phyloP scores from a whole-genome alignment of 2,888 invertebrate species.

The Oscheius sp. region DNA sequence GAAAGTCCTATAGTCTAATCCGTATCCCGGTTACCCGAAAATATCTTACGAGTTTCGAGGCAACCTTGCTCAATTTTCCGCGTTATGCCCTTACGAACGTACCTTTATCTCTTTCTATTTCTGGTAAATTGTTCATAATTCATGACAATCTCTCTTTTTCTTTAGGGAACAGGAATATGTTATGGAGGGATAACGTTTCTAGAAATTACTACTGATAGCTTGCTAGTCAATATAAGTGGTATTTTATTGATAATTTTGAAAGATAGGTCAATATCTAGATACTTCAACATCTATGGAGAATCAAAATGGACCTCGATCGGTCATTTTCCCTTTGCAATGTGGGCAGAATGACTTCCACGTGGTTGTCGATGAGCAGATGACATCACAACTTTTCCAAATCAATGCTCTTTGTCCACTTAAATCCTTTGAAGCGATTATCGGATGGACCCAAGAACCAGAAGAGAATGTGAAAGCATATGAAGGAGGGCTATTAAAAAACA shows the following conservation, averaged over 20 bases:
- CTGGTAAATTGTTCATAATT: background rate
- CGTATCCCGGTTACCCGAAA: slow-evolving; percentile 9
- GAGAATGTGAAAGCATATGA: too few relatives aligned
- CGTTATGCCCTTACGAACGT: background rate
- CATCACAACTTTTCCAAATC: background rate
- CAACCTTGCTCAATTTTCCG: background rate
- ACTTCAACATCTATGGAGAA: background rate
- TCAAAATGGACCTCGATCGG: background rate
- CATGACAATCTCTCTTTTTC: too few relatives aligned
- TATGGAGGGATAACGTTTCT: background rate
- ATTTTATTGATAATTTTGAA: background rate
- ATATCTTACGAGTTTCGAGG: background rate
- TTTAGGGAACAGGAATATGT: background rate
- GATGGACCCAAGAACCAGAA: too few relatives aligned
- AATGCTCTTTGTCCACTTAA: background rate
- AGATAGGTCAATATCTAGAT: background rate
- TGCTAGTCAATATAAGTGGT: background rate
- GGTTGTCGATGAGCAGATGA: background rate
- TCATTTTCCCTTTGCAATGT: background rate
- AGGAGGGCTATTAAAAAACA: too few relatives aligned
- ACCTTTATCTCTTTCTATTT: background rate
- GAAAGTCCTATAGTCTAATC: too few relatives aligned
- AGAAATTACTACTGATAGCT: background rate
- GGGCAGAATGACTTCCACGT: background rate
- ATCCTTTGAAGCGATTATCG: background rate